Conservation (phyloP, 1,140 invertebrate genomes). For the Drosophila albomicans region DNA sequence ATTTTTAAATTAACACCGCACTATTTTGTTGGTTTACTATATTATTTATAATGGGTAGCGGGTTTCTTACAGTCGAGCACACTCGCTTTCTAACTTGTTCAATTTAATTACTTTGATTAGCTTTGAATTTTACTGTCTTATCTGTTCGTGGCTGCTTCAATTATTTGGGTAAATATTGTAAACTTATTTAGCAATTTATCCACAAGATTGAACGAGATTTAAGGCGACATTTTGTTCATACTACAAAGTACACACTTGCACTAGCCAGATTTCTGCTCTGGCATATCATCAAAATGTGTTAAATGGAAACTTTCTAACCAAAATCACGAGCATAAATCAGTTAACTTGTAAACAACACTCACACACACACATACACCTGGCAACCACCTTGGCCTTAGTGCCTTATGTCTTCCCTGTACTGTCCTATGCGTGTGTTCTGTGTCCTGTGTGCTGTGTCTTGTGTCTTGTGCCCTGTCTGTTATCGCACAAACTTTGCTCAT, state of each 20-base stretch:
- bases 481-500: conserved; percentile 73
- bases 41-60: too few species aligned
- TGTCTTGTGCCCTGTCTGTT: conserved; percentile 27
- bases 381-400: conserved; percentile 16
- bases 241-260: not conserved
- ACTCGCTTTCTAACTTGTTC: too few species aligned
- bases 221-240: not conserved
- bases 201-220: not conserved
- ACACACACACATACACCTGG: conserved; percentile 27
- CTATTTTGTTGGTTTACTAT: too few species aligned
- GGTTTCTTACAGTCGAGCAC: too few species aligned
- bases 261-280: conserved; percentile 7
- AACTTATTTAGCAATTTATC: not conserved
- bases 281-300: conserved; percentile 53
- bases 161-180: not conserved
- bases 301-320: conserved; percentile 72
- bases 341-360: conserved; percentile 77
- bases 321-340: conserved; percentile 78
- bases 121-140: not conserved
- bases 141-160: not conserved
- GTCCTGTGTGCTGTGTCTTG: conserved; percentile 15
- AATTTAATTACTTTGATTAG: not conserved
- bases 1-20: too few species aligned
- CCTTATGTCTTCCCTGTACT: conserved; percentile 18
- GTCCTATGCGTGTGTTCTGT: not conserved